Base-by-base conservation (phyloP, 2,797 vertebrate genomes). In the Choloepus didactylus region DNA sequence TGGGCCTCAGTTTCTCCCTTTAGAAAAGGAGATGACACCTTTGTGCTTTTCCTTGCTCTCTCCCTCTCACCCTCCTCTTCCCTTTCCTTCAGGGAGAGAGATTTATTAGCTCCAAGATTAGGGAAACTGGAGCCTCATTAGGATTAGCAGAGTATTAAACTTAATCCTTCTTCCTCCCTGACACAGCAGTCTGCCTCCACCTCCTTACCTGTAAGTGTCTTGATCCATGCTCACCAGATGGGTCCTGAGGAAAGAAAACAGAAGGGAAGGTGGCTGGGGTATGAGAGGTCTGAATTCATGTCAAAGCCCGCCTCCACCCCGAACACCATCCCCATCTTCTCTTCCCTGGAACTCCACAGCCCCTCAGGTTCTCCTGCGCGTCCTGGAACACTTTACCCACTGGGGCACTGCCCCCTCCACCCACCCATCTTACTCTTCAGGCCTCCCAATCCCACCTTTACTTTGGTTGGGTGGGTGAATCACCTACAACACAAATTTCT, bases 161-260 rank as follows among this genome's bases (percentile, higher is more conserved):
- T 80, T 89, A 95, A 75, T 87, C 85, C 86, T 88, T 82, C 25
- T 95, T 87, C 87, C 54, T 76, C 73, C 77, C 9, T 41, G 60
- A 89, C 83, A 88, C 2, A 12, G 89, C 54, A 86, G 79, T n/a
- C 69, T 91, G 81, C 51, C 27, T 96, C 76, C 19, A 60, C 67
- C 56, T 95, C 56, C 95, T 97, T 97, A 99, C 99, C 99, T 99
- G 98, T 99, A 99, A 14, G 99, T 99, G 96, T 99, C 99, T 95
- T 72, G 98, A 93, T 99, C 99, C 89, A 99, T 98, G 96, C 97
- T 98, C 41, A 99, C 98, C 96, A 99, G 97, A 96, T 98, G 98
- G 81, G 98, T 98, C 94, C 99, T 99, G 94, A 95, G 66, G 95
- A 96, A 54, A 97, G 96, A 97, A 51, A 97, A 77, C 62, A 82